Base-by-base conservation (phyloP, 53 echinoderm and acorn worm genomes). In the Echinometra lucunter region DNA sequence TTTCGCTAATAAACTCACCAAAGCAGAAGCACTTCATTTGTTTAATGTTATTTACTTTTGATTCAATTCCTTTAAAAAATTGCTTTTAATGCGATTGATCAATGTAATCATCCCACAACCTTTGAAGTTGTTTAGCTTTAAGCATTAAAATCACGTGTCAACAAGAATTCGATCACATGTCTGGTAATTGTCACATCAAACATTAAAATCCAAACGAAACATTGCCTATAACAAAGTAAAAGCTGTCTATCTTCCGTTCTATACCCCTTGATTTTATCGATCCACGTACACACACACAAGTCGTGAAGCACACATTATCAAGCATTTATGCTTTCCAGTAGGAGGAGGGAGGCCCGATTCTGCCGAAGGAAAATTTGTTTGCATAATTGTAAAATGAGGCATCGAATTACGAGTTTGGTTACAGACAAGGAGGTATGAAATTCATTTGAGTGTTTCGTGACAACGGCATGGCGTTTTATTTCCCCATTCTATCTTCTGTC, bases 331-430 rank as follows among this genome's bases (percentile, higher is more conserved):
- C 78, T 19, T 78, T 42, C 34, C 16, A 72, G 34, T 72, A 6
- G 16, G 13, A 35, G 35, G 35, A 78, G 19, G 32, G 30, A 72
- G 35, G 72, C 15, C 35, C 72, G 72, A 12, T 78, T 19, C 21
- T 78, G 42, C 78, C 78, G 37, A 78, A 12, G 78, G 40, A 19
- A 30, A 78, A 78, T 40, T 49, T 88, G 88, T 88, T 88, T 53
- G 88, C 88, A 49, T 88, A 28, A 88, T 88, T 88, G 88, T 88
- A 88, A 88, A 88, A 88, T 88, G 88, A 88, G 49, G 88, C 32
- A 88, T 88, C 88, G 56, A 49, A 55, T 88, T 47, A 53, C 88
- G 34, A 56, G 13, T 55, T 55, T 88, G 53, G 56, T 78, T 78
- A 78, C 72, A 72, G 10, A 78, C 78, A 78, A 40, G 38, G 78